These are phyloP conservation scores for Urechis unicinctus DNA, from an alignment of 2,888 invertebrate species.

Conservation along the genomic window DNA sequence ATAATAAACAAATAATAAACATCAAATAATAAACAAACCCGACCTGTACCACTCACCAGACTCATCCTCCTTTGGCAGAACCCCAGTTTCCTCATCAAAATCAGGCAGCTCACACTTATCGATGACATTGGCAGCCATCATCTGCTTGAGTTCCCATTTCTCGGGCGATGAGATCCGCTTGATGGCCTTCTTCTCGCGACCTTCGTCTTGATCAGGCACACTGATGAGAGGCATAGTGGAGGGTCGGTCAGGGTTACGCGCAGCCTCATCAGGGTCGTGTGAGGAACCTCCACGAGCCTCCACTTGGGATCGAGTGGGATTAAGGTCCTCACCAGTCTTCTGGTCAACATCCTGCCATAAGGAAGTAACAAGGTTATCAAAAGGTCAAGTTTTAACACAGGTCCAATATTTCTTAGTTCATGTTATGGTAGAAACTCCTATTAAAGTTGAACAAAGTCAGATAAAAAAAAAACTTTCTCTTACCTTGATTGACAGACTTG, in stretches of 20 bases:
- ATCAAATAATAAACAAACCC: background rate
- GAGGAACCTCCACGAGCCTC: conserved; percentile 35
- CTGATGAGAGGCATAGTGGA: conserved; percentile 52
- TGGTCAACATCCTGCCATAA: conserved; percentile 81
- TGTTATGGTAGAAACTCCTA: background rate
- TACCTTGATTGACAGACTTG: conserved; percentile 85
- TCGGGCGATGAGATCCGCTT: conserved; percentile 86
- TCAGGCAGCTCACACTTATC: conserved; percentile 92
- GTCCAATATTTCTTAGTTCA: too few relatives aligned
- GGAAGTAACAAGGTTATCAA: background rate
- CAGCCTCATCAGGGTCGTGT: conserved; percentile 27
- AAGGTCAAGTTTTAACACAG: too few relatives aligned
- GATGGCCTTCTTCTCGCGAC: conserved; percentile 56
- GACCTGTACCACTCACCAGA: conserved; percentile 7
- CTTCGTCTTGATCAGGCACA: conserved; percentile 28
- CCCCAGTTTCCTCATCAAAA: conserved; percentile 93
- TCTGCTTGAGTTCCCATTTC: conserved; percentile 93
- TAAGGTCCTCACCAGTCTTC: conserved; percentile 85
- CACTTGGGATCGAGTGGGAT: conserved; percentile 58
- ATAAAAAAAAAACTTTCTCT: too few relatives aligned
- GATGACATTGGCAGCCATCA: conserved; percentile 86
- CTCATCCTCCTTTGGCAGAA: conserved; percentile 66
- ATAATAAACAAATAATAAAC: background rate
- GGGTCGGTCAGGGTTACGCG: conserved; percentile 87
- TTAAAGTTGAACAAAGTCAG: background rate